Evolutionary conservation across 2,888 invertebrate species (phyloP).

Genomic region (Chelonus formosanus): DNA sequence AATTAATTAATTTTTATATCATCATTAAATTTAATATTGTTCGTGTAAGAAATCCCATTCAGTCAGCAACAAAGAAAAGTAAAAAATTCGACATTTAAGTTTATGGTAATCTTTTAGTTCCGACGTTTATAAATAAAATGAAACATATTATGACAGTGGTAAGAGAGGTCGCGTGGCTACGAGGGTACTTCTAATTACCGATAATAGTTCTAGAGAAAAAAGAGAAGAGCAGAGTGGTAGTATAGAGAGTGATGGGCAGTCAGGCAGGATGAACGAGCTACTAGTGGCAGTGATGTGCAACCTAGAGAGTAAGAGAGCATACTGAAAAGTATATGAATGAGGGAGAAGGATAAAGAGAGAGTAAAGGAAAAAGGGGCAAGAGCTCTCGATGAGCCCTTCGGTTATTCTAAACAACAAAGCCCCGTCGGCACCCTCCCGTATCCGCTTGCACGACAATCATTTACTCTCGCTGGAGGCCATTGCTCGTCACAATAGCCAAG

Average conservation of each 20-base stretch:
- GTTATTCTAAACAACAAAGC: constrained; percentile 63
- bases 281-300: constrained; percentile 19
- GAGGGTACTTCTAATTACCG: constrained; percentile 63
- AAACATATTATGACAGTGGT: background rate
- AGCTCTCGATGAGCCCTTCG: constrained; percentile 55
- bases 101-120: no score
- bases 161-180: constrained; percentile 61
- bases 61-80: no score
- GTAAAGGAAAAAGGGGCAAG: constrained; percentile 32
- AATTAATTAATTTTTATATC: no score
- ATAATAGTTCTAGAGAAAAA: constrained; percentile 47
- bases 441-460: constrained; percentile 57
- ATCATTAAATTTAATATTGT: no score
- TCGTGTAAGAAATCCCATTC: no score
- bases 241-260: constrained; percentile 42
- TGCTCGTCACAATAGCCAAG: constrained; percentile 62
- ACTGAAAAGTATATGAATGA: constrained; percentile 22
- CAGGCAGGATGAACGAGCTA: constrained; percentile 35
- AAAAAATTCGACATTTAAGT: no score
- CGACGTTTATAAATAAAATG: no score
- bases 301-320: constrained; percentile 12
- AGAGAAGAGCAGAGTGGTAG: constrained; percentile 1
- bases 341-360: constrained; percentile 30
- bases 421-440: constrained; percentile 55
- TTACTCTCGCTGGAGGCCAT: constrained; percentile 62